Evolutionary conservation across 2,797 vertebrate species (phyloP).

Genomic region (Nothura maculosa): DNA sequence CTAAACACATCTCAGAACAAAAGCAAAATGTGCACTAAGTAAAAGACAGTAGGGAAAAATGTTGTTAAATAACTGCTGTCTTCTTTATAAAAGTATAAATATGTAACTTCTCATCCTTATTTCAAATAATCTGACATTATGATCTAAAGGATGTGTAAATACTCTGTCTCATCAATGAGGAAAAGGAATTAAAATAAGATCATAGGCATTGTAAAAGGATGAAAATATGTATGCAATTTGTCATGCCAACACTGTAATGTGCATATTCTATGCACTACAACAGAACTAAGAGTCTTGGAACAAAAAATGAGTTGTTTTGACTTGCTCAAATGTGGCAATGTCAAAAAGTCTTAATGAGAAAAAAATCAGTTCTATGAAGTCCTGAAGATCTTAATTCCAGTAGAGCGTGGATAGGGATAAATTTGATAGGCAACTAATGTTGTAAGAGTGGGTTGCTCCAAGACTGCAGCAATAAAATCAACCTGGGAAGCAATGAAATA

Average conservation of each 20-base stretch:
- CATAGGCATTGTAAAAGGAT: neutral
- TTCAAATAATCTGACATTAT: neutral
- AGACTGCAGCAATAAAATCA: neutral
- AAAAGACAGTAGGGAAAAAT: neutral
- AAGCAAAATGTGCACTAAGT: neutral
- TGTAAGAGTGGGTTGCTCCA: neutral
- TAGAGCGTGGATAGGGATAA: rapidly evolving
- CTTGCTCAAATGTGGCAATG: neutral
- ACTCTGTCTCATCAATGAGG: neutral
- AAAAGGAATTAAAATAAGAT: neutral
- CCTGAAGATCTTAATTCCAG: neutral
- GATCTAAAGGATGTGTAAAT: neutral
- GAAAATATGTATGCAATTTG: neutral
- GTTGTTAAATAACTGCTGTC: neutral
- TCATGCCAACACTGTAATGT: rapidly evolving
- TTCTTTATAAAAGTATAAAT: neutral
- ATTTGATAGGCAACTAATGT: neutral
- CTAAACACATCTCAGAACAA: neutral
- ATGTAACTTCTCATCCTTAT: neutral
- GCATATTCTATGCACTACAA: neutral
- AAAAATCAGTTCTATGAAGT: neutral
- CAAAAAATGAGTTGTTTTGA: rapidly evolving
- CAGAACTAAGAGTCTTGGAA: neutral
- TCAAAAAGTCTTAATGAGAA: neutral
- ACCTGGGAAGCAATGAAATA: too few relatives aligned